Conservation (phyloP, 2,888 invertebrate genomes). For the Melinaea marsaeus region DNA sequence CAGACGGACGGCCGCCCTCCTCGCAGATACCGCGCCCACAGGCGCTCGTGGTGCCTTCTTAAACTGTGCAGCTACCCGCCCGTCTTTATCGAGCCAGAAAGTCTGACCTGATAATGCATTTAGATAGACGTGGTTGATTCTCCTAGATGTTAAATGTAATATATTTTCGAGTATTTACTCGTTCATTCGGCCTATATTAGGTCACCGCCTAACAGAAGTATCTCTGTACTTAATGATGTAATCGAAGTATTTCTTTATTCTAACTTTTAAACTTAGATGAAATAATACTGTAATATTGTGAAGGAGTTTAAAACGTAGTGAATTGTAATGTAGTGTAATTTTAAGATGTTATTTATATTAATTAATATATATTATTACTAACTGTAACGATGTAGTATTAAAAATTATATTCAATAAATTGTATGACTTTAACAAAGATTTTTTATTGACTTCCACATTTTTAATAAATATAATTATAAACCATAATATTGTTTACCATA, state of each 20-base stretch:
- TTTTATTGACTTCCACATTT: no score
- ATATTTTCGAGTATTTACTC: constrained; percentile 36
- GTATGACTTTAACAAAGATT: no score
- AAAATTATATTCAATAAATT: no score
- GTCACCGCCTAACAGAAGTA: constrained; percentile 60
- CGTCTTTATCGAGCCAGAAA: constrained; percentile 39
- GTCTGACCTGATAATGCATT: constrained; percentile 17
- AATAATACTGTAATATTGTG: constrained; percentile 13
- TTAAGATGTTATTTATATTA: no score
- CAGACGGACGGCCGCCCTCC: constrained; percentile 45
- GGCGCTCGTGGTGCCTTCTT: constrained; percentile 53
- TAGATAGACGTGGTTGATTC: not conserved
- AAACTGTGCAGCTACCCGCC: constrained; percentile 58
- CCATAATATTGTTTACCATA: no score
- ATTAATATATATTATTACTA: no score
- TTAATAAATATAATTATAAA: no score
- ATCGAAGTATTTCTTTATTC: constrained; percentile 46
- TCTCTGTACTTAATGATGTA: constrained; percentile 57
- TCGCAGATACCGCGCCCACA: constrained; percentile 41
- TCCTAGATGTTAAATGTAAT: constrained; percentile 8
- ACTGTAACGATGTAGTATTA: no score
- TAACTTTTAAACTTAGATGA: constrained; percentile 11
- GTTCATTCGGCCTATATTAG: constrained; percentile 53
- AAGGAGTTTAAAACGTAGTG: no score
- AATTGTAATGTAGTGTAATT: no score